Base-by-base conservation (phyloP, 2,113 vertebrate genomes). In the Rallus limicola region DNA sequence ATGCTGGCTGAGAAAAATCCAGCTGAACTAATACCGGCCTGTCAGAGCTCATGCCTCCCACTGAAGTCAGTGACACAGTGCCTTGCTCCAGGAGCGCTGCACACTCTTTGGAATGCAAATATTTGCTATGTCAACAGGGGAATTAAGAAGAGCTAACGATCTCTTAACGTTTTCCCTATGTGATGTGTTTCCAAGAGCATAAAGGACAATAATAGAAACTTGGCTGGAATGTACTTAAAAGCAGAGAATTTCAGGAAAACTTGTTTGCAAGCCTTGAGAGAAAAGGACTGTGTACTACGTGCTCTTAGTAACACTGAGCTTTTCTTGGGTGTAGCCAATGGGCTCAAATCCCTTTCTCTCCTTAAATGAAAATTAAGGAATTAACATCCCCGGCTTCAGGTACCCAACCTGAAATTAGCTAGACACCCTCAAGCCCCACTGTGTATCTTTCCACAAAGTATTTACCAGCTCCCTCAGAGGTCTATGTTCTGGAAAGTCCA, bases 21-120 rank as follows among this genome's bases (percentile, higher is more conserved):
- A 95, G 88, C 59, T 96, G 94, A 93, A 80, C 56, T 78, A 97
- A 67, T 44, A 96, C 70, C 6, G 4, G 58, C 72, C 79, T 88
- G 60, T 40, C 82, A 85, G 63, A 93, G 63, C 82, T 95, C 90
- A 80, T 71, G 82, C 63, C 82, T 92, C 91, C 72, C 55, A 38
- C 72, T 72, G 68, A 79, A 88, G 62, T 38, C 60, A 78, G 63
- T 63, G 71, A 95, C 76, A 94, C 84, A 92, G 84, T 15, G 72
- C 4, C n/a, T 53, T 96, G 65, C 59, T 87, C 55, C 16, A 5
- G 16, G 25, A 93, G 44, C 23, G 24, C 20, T 38, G 62, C 28
- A 34, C 14, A 17, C 52, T 67, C 60, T 77, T 60, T 46, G 48
- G 44, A 92, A 93, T 4, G 19, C 38, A 97, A 94, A 82, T 91